phyloP scores from a whole-genome alignment of 2,888 invertebrate genomes.

The Caradrina kadenii region DNA sequence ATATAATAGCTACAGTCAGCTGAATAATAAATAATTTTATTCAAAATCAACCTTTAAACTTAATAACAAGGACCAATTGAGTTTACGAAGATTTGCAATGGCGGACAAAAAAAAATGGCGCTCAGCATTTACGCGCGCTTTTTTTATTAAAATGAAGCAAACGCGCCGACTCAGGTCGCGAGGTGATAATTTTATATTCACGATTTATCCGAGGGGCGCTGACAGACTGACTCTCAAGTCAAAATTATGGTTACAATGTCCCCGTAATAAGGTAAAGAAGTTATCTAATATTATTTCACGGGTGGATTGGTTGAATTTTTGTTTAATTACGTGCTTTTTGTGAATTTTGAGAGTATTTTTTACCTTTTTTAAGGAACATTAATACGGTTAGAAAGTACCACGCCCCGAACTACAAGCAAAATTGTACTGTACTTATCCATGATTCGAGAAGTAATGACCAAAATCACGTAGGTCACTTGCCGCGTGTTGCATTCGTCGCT shows the following conservation, averaged over 20 bases:
- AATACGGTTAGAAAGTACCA: too few relatives aligned
- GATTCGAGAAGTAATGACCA: too few relatives aligned
- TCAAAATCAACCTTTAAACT: slow-evolving; percentile 60
- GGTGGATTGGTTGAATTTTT: slow-evolving; percentile 36
- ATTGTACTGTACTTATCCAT: too few relatives aligned
- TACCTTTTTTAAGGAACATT: too few relatives aligned
- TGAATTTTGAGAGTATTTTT: neutral
- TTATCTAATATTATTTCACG: slow-evolving; percentile 60
- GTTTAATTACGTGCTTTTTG: slow-evolving; percentile 39
- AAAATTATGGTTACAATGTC: slow-evolving; percentile 66
- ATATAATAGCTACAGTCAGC: slow-evolving; percentile 37
- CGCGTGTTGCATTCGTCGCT: too few relatives aligned
- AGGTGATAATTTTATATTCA: slow-evolving; percentile 88
- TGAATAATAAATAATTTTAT: slow-evolving; percentile 51
- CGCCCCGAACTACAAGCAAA: too few relatives aligned
- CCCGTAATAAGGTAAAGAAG: slow-evolving; percentile 49
- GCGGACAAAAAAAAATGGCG: slow-evolving; percentile 66
- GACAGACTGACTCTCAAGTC: slow-evolving; percentile 64
- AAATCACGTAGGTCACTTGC: too few relatives aligned
- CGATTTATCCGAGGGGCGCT: slow-evolving; percentile 67
- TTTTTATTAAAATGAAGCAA: slow-evolving; percentile 88
- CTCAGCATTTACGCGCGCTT: slow-evolving; percentile 71
- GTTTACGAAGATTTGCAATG: slow-evolving; percentile 70
- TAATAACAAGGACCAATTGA: slow-evolving; percentile 72
- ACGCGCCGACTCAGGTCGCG: slow-evolving; percentile 78